Evolutionary conservation across 2,888 invertebrate species (phyloP), one percentile per base, ranked within the genome.

Genomic region (Watsonalla binaria): DNA sequence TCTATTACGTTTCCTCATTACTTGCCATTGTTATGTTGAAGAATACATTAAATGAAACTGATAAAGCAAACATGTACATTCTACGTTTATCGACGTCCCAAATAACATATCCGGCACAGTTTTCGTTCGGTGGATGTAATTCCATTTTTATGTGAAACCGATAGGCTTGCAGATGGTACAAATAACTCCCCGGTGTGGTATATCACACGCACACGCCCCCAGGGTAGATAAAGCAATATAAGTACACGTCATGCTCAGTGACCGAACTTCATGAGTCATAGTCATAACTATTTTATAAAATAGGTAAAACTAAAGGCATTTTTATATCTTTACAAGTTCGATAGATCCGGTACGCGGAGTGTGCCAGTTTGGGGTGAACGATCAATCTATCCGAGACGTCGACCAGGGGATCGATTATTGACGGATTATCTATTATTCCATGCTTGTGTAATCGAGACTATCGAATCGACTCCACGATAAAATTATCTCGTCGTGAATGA

Each of bases 361-460:
- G 51, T 57, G 48, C 49, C 52, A 55, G 54, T 49, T 57, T 57
- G 54, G 59, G 62, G 64, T 64, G 65, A 68, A 59, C 60, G 63
- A 66, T 69, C 67, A 70, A 62, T 62, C 65, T 53, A 46, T 57
- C 54, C 58, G 59, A 55, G 56, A 47, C 58, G 63, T 57, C 54
- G 53, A 61, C 51, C 51, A 51, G 33, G 6, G 37, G 54, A 65
- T 60, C 54, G 50, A 66, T 64, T 63, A 35, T 53, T 51, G 61
- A 62, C 54, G 57, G 56, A 47, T 13, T 13, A 34, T 35, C 35
- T n/a, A n/a, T 35, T 42, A 7, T n/a, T 15, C 6, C 34, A 9
- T 47, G 24, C 0, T 11, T 13, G 13, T 6, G 13, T 35, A 11
- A 14, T 6, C 46, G 46, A 46, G 7, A 7, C 46, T 7, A 46